Percentiles rank a stretch among this genome's conserved stretches.
phyloP scores from a whole-genome alignment of 2,113 vertebrate species.

The Notechis scutatus region DNA sequence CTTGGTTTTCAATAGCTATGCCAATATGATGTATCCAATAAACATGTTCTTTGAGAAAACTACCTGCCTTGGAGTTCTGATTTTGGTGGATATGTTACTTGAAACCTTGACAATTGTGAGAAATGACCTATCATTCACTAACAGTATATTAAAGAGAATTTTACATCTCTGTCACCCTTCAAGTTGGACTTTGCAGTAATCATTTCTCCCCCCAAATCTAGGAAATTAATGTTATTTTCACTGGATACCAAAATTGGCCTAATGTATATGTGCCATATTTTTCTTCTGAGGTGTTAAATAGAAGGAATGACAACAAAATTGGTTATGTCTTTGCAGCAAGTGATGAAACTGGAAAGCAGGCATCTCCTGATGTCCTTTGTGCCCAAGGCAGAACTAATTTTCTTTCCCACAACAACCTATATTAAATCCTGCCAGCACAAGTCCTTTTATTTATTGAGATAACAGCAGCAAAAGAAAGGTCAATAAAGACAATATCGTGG shows the following conservation, averaged over 20 bases:
- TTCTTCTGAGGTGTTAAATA: background rate
- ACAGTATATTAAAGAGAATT: background rate
- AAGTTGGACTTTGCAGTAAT: background rate
- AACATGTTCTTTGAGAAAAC: no score
- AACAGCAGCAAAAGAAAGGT: constrained; percentile 43
- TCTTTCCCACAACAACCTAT: constrained; percentile 8
- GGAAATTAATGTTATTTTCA: background rate
- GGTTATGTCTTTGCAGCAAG: background rate
- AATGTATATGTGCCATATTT: background rate
- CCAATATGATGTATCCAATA: no score
- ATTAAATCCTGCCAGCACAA: constrained; percentile 20
- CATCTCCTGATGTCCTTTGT: background rate
- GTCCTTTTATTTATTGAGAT: constrained; percentile 29
- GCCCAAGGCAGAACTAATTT: constrained; percentile 1
- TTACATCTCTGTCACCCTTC: background rate
- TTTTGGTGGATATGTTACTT: no score
- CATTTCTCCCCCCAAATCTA: background rate
- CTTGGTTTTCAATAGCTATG: no score
- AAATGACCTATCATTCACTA: background rate
- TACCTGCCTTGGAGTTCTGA: no score
- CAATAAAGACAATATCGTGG: constrained; percentile 18
- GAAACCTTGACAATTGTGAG: background rate
- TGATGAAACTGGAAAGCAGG: background rate
- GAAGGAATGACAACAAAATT: background rate
- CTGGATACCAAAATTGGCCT: background rate